A percentile compares a stretch with the other conserved stretches of the same genome.
phyloP scores from a whole-genome alignment of 2,797 vertebrate genomes.

The Masticophis lateralis region DNA sequence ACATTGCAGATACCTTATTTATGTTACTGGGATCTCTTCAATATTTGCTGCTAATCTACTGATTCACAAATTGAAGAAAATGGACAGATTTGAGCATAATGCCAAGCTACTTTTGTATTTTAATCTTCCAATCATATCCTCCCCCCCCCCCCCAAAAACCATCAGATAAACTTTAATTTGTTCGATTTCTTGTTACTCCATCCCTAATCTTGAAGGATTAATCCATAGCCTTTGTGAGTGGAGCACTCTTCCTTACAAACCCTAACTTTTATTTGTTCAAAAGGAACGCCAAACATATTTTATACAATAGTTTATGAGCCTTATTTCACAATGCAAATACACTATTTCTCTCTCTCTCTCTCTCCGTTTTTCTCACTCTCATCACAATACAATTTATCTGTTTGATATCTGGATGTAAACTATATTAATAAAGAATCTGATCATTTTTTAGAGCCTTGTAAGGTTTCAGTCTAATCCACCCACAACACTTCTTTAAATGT shows the following conservation, averaged over 20 bases:
- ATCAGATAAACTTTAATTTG: background rate
- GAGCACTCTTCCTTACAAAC: background rate
- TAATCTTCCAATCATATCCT: background rate
- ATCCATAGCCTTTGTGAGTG: background rate
- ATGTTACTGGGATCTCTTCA: background rate
- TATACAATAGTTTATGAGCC: background rate
- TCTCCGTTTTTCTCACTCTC: too few relatives aligned
- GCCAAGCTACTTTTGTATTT: background rate
- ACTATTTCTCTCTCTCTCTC: background rate
- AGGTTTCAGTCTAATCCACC: background rate
- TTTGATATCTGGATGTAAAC: background rate
- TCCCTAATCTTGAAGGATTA: too few relatives aligned
- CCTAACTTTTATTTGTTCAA: background rate
- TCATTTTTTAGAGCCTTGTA: conserved; percentile 6
- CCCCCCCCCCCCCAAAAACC: too few relatives aligned
- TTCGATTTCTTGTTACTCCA: background rate
- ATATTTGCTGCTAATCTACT: background rate
- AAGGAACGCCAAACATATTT: background rate
- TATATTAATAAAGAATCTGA: background rate
- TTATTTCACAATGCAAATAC: background rate
- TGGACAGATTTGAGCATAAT: background rate
- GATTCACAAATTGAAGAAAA: background rate
- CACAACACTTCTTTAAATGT: background rate
- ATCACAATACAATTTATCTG: background rate
- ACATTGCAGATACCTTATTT: background rate